Percentiles rank a stretch among this genome's conserved stretches.
phyloP scores from a whole-genome alignment of 2,113 vertebrate species.

The Hippocampus mohnikei region DNA sequence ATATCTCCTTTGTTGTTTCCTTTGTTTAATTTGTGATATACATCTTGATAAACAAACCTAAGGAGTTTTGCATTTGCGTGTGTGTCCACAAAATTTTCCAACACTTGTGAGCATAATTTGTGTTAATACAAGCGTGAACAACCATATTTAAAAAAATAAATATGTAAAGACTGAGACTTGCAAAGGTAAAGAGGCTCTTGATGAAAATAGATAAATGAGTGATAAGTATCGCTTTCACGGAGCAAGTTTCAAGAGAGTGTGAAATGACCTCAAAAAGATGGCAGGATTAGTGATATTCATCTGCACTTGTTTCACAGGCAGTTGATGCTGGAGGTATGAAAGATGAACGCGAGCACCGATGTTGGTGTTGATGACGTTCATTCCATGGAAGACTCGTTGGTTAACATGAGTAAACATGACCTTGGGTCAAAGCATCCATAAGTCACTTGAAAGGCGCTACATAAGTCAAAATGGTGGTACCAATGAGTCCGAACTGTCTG shows the following conservation, averaged over 20 bases:
- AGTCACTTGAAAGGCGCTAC: too few relatives aligned
- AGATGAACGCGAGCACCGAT: constrained; percentile 35
- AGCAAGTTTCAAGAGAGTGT: constrained; percentile 37
- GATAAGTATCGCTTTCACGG: constrained; percentile 47
- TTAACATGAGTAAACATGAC: too few relatives aligned
- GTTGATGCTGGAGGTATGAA: constrained; percentile 45
- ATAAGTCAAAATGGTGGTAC: too few relatives aligned
- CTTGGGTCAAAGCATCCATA: too few relatives aligned
- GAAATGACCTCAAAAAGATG: constrained; percentile 53
- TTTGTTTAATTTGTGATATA: constrained; percentile 6
- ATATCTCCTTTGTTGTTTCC: constrained; percentile 3
- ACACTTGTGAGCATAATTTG: constrained; percentile 11
- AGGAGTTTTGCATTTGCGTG: constrained; percentile 12
- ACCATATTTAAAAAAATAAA: constrained; percentile 9
- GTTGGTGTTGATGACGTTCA: background rate
- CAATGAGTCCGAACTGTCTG: too few relatives aligned
- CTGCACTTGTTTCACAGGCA: constrained; percentile 46
- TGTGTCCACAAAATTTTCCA: background rate
- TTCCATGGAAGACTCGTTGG: too few relatives aligned
- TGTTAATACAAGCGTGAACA: constrained; percentile 10
- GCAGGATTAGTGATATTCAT: constrained; percentile 55
- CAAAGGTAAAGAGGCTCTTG: constrained; percentile 28
- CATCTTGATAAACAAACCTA: constrained; percentile 14
- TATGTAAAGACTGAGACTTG: constrained; percentile 38
- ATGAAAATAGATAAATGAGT: constrained; percentile 61